Conservation (phyloP, 2,113 vertebrate species). For the Sardina pilchardus region DNA sequence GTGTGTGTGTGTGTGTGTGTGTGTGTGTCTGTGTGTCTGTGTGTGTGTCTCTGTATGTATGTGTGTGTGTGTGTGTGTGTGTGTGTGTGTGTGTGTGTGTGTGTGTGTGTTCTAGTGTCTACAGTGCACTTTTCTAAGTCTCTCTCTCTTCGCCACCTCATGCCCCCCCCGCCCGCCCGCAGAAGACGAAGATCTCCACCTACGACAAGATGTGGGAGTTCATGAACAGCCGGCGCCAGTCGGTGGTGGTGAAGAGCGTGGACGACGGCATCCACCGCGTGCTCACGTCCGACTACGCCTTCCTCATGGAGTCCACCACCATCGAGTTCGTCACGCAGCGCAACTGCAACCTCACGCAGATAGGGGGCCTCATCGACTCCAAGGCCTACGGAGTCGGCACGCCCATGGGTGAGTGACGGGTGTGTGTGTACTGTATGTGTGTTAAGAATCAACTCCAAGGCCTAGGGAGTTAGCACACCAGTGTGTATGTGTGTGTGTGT, state of each 20-base stretch:
- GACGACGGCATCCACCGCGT: slow-evolving; percentile 96
- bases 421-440: not conserved
- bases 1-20: not conserved
- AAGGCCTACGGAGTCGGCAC: slow-evolving; percentile 97
- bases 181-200: slow-evolving; percentile 98
- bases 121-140: not conserved
- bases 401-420: slow-evolving; percentile 85
- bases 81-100: not conserved
- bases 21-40: not conserved
- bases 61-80: not conserved
- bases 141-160: not conserved
- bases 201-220: slow-evolving; percentile 99
- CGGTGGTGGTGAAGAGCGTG: slow-evolving; percentile 94
- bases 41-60: not conserved
- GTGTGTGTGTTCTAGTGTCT: not conserved
- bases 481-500: slow-evolving; percentile 79
- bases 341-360: slow-evolving; percentile 98
- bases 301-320: slow-evolving; percentile 97
- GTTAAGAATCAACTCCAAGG: slow-evolving; percentile 95
- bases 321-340: slow-evolving; percentile 95
- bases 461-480: slow-evolving; percentile 94
- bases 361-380: slow-evolving; percentile 96
- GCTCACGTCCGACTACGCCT: slow-evolving; percentile 96
- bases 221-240: slow-evolving; percentile 96
- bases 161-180: slow-evolving; percentile 29